These are phyloP conservation scores for Macrotus californicus DNA, from an alignment of 2,113 vertebrate species.

Conservation along the genomic window DNA sequence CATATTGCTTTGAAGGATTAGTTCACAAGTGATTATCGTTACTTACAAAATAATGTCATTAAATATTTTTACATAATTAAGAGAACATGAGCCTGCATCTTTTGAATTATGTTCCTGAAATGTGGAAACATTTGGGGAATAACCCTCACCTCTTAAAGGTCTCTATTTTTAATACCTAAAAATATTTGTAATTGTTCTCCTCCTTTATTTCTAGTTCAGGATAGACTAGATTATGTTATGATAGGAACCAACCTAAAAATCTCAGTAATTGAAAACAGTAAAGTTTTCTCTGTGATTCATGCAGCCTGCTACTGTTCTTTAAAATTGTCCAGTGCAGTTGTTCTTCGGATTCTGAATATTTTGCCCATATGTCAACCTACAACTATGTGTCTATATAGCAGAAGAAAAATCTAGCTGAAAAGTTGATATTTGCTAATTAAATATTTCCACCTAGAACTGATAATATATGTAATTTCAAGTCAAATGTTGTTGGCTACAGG, in stretches of 20 bases:
- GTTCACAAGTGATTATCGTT: not conserved
- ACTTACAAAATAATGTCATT: not conserved
- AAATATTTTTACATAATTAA: not conserved
- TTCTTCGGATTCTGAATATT: not conserved
- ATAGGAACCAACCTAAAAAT: not conserved
- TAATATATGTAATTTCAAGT: not conserved
- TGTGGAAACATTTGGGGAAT: not conserved
- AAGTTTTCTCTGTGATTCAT: not conserved
- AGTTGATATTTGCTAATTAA: not conserved
- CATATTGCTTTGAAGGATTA: not conserved
- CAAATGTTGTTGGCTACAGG: not conserved
- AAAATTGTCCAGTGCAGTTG: not conserved
- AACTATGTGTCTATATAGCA: not conserved
- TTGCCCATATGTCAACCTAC: not conserved
- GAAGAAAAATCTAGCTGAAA: not conserved
- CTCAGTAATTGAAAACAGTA: not conserved
- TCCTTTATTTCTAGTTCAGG: not conserved
- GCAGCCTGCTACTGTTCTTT: not conserved
- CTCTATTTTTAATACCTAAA: not conserved
- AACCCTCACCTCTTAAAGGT: not conserved
- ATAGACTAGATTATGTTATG: not conserved
- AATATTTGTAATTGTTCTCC: not conserved
- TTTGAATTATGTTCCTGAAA: not conserved
- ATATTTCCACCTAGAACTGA: not conserved
- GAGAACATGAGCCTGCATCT: not conserved